Evolutionary conservation across 2,797 vertebrate genomes (phyloP).

Genomic region (Pseudomugil gertrudae): DNA sequence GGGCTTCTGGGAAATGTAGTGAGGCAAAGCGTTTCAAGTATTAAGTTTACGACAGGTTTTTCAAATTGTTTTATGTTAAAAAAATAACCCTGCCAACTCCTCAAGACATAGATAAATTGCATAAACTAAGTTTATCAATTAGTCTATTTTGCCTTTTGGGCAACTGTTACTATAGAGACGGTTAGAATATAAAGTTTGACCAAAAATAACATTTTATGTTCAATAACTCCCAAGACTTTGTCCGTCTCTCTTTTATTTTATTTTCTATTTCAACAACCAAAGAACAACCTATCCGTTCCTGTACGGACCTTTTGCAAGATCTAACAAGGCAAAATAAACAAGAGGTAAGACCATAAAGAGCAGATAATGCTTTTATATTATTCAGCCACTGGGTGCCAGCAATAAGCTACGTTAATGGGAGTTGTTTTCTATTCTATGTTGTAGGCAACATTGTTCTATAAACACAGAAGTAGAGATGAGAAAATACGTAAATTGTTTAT

Average conservation of each 20-base stretch:
- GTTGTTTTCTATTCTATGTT: background rate
- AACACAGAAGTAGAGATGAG: background rate
- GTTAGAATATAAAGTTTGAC: background rate
- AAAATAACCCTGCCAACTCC: background rate
- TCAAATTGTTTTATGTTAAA: background rate
- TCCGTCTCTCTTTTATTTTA: background rate
- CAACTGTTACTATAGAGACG: conserved; percentile 23
- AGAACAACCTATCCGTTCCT: background rate
- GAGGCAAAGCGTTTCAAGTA: background rate
- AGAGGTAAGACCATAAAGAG: conserved; percentile 20
- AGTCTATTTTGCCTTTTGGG: background rate
- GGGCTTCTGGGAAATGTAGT: conserved; percentile 55
- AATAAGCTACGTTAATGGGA: conserved; percentile 13
- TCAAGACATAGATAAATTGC: background rate
- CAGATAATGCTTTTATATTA: background rate
- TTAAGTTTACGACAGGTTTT: background rate
- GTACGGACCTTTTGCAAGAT: background rate
- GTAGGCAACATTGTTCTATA: background rate
- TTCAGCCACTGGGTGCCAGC: conserved; percentile 66
- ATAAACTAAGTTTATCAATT: background rate
- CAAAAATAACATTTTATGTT: background rate
- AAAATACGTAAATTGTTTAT: no score
- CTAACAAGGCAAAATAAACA: background rate
- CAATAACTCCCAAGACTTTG: background rate
- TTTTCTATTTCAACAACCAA: background rate